Base-by-base conservation (phyloP, 2,113 vertebrate genomes). In the Esox niger region DNA sequence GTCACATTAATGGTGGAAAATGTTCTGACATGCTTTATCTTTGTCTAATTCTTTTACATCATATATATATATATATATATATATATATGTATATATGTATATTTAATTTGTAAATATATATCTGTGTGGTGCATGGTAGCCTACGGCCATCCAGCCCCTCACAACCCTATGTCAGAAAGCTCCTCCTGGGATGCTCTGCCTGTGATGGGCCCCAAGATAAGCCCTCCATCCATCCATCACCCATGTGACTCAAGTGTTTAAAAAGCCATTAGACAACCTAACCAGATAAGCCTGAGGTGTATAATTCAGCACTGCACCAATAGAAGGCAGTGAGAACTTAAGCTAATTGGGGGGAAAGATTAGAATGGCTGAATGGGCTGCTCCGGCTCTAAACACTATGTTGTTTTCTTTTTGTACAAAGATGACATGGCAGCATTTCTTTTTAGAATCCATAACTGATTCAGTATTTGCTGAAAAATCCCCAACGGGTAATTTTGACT, bases 181-280 rank as follows among this genome's bases (percentile, higher is more conserved):
- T 33, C 31, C 33, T 35, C 58, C 61, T 69, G 66, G 57, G 73
- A n/a, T 25, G n/a, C 49, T 54, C 55, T 25, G 13, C 3, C 27
- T n/a, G 29, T 15, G 78, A 81, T 80, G 74, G 84, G 74, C 57
- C 46, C 79, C 73, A n/a, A 87, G 86, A 91, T 87, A 87, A 88
- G 75, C 43, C 78, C 69, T 17, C 65, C 7, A n/a, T 52, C 57
- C 71, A 79, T 78, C 73, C 75, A 84, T 84, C 70, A 74, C 62
- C 70, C 73, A 70, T 74, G 74, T 80, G 82, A 62, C 52, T 69
- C 62, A 80, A 85, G 76, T 79, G 81, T 86, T 90, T 85, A 79
- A 85, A 86, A 88, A 81, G 72, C 69, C 70, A 87, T 87, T 86
- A 82, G 73, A 63, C 46, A 31, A 64, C 57, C 58, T 66, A 77